These are phyloP conservation scores for Polypedilum pembai DNA, from an alignment of 1,140 invertebrate genomes.

Conservation along the genomic window DNA sequence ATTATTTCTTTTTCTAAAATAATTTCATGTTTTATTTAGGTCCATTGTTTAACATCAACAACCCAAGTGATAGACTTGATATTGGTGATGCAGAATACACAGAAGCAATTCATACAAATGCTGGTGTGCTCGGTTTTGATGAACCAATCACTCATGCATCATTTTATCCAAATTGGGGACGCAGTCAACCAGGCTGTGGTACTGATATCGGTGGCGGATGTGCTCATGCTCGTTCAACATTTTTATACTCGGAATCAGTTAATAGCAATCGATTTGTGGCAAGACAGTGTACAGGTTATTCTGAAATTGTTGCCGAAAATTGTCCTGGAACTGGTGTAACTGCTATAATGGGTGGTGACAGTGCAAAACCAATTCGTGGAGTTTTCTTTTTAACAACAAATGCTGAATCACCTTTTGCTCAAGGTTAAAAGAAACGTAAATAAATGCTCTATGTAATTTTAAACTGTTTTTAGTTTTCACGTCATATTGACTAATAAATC, in stretches of 20 bases:
- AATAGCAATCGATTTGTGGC: constrained; percentile 31
- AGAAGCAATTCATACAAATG: constrained; percentile 63
- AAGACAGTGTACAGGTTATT: constrained; percentile 30
- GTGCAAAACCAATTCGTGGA: not conserved
- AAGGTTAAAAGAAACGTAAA: not conserved
- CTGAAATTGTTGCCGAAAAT: not conserved
- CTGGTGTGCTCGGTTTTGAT: constrained; percentile 45
- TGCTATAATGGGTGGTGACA: not conserved
- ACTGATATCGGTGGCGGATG: not conserved
- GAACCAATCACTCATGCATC: constrained; percentile 49
- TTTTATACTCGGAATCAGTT: not conserved
- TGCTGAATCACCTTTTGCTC: not conserved
- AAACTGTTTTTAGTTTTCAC: too few relatives aligned
- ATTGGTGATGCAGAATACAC: constrained; percentile 54
- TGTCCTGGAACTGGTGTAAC: not conserved
- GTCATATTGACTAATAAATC: too few relatives aligned
- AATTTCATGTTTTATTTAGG: too few relatives aligned
- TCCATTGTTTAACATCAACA: constrained; percentile 42
- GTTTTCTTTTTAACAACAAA: not conserved
- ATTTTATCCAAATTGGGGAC: constrained; percentile 48
- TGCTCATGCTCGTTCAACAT: not conserved
- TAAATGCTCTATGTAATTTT: not conserved
- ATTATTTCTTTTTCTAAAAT: too few relatives aligned
- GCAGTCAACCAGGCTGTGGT: constrained; percentile 22
- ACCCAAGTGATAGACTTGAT: constrained; percentile 46